phyloP scores from a whole-genome alignment of 2,113 vertebrate genomes.

The Tragelaphus buxtoni region DNA sequence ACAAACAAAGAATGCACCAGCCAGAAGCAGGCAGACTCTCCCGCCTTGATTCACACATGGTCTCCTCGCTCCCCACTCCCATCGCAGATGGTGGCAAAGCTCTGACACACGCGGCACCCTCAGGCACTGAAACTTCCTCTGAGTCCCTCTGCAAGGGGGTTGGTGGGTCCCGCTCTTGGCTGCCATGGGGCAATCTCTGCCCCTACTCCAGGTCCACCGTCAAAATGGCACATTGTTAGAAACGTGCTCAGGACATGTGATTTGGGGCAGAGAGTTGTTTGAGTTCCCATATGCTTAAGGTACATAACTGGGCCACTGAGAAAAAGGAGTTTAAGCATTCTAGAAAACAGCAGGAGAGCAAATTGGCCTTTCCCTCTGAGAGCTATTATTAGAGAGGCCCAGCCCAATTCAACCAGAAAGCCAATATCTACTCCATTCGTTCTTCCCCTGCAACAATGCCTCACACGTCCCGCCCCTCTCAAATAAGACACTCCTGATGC shows the following conservation, averaged over 20 bases:
- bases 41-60: slow-evolving; percentile 4
- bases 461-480: not conserved
- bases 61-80: slow-evolving; percentile 6
- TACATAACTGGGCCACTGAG: slow-evolving; percentile 74
- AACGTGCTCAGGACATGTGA: slow-evolving; percentile 31
- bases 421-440: slow-evolving; percentile 30
- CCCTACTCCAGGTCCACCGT: not conserved
- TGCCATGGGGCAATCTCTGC: not conserved
- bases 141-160: not conserved
- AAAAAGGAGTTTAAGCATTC: slow-evolving; percentile 71
- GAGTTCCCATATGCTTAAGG: slow-evolving; percentile 69
- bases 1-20: slow-evolving; percentile 56
- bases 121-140: not conserved
- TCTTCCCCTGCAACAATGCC: not conserved
- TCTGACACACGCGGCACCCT: not conserved
- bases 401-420: slow-evolving; percentile 68
- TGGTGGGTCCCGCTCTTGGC: not conserved
- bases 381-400: slow-evolving; percentile 72
- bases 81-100: slow-evolving; percentile 54
- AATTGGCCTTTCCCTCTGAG: slow-evolving; percentile 69
- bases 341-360: slow-evolving; percentile 73
- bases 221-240: slow-evolving; percentile 46
- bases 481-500: not conserved
- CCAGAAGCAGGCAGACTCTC: slow-evolving; percentile 55
- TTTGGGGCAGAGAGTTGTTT: slow-evolving; percentile 69